Conservation (phyloP, 2,888 invertebrate species). For the Eupelmus urozonus region DNA sequence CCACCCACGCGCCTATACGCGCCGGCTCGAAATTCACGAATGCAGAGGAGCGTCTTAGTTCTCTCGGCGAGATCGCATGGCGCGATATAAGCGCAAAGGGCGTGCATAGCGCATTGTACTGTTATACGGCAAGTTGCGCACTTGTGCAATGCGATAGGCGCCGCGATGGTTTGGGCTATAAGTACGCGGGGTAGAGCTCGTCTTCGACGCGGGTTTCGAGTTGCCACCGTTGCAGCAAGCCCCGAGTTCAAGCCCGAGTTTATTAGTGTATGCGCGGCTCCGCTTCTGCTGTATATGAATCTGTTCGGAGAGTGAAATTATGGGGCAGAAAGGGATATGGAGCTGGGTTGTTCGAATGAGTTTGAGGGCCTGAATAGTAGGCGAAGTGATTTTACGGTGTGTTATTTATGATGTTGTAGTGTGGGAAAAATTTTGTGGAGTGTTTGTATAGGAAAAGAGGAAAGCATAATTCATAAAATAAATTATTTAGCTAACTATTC, state of each 20-base stretch:
- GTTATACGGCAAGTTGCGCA: slow-evolving; percentile 42
- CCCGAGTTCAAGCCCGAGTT: no score
- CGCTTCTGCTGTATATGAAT: neutral
- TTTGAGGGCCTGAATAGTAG: no score
- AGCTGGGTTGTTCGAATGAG: no score
- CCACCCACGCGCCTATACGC: neutral
- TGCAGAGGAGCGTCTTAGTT: slow-evolving; percentile 23
- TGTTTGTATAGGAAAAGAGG: no score
- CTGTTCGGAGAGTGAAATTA: slow-evolving; percentile 4
- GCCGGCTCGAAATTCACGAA: neutral
- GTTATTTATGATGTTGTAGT: no score
- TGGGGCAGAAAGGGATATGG: no score
- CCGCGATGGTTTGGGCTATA: neutral
- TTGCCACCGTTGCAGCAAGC: no score
- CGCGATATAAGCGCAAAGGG: slow-evolving; percentile 29
- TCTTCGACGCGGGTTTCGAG: slow-evolving; percentile 37
- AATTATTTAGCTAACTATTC: no score
- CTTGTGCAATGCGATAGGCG: slow-evolving; percentile 29
- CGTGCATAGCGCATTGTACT: slow-evolving; percentile 25
- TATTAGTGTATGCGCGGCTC: slow-evolving; percentile 24
- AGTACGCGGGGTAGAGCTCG: slow-evolving; percentile 19
- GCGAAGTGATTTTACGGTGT: no score
- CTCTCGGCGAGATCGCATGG: slow-evolving; percentile 43
- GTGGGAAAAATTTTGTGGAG: no score
- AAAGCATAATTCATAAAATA: no score